Evolutionary conservation across 1,140 invertebrate genomes (phyloP).

Genomic region (Pollicipes pollicipes): DNA sequence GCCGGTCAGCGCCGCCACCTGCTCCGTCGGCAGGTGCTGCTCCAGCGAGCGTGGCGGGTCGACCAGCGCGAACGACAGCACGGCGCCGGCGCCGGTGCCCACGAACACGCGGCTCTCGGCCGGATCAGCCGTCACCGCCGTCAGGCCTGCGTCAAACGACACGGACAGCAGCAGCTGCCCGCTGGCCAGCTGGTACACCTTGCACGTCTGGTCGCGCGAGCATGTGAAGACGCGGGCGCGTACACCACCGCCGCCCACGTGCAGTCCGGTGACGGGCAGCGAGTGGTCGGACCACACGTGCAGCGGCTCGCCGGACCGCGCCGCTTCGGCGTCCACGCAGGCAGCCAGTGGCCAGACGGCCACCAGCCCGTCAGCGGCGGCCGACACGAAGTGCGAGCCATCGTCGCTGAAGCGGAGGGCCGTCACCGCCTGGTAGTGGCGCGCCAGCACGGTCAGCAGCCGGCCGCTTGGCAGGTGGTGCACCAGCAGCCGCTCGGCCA

Average conservation of each 20-base stretch:
- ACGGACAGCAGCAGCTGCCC: slow-evolving; percentile 49
- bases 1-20: slow-evolving; percentile 31
- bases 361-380: slow-evolving; percentile 66
- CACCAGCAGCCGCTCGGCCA: slow-evolving; percentile 51
- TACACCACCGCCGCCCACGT: slow-evolving; percentile 33
- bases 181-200: slow-evolving; percentile 51
- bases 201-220: slow-evolving; percentile 61
- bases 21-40: slow-evolving; percentile 24
- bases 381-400: slow-evolving; percentile 47
- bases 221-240: slow-evolving; percentile 49
- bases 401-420: slow-evolving; percentile 52
- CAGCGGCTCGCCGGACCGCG: slow-evolving; percentile 30
- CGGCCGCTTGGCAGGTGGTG: slow-evolving; percentile 63
- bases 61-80: slow-evolving; percentile 45
- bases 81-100: slow-evolving; percentile 46
- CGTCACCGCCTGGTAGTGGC: slow-evolving; percentile 61
- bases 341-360: slow-evolving; percentile 48
- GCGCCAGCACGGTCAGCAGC: slow-evolving; percentile 45
- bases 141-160: slow-evolving; percentile 49
- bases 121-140: slow-evolving; percentile 45
- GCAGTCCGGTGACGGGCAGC: slow-evolving; percentile 52
- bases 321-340: slow-evolving; percentile 23
- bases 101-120: slow-evolving; percentile 51
- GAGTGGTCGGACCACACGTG: slow-evolving; percentile 54
- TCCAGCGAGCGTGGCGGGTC: slow-evolving; percentile 39